A percentile compares a stretch with the other conserved stretches of the same genome.
Evolutionary conservation across 1,140 invertebrate species (phyloP).

Genomic region (Cherax quadricarinatus): DNA sequence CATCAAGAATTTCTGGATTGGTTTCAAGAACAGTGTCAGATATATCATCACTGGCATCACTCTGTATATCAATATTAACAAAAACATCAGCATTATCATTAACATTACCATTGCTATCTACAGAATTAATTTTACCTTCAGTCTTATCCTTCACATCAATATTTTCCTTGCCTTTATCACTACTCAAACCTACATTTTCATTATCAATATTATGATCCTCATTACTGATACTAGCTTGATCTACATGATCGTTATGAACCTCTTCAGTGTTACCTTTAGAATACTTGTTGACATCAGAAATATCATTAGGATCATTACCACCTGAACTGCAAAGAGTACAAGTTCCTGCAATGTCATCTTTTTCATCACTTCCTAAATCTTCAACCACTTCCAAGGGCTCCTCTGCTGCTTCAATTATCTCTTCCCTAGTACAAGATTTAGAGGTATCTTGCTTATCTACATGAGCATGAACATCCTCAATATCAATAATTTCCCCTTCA

Average conservation of each 20-base stretch:
- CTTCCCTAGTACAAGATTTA: neutral
- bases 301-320: neutral
- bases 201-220: neutral
- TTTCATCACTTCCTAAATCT: neutral
- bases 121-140: neutral
- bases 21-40: constrained; percentile 30
- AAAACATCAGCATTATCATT: neutral
- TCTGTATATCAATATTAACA: neutral
- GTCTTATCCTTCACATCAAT: neutral
- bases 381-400: neutral
- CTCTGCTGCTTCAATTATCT: neutral
- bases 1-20: constrained; percentile 24
- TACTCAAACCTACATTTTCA: neutral
- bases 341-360: constrained; percentile 15
- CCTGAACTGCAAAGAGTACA: constrained; percentile 12
- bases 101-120: neutral
- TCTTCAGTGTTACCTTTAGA: neutral
- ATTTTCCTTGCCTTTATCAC: neutral
- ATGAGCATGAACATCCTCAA: neutral
- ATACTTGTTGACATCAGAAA: neutral
- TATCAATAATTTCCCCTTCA: neutral
- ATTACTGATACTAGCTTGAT: neutral
- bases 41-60: constrained; percentile 6
- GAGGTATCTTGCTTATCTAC: neutral
- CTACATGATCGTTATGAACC: neutral